phyloP scores from a whole-genome alignment of 2,113 vertebrate genomes.

The Petrocephalus zakoni region DNA sequence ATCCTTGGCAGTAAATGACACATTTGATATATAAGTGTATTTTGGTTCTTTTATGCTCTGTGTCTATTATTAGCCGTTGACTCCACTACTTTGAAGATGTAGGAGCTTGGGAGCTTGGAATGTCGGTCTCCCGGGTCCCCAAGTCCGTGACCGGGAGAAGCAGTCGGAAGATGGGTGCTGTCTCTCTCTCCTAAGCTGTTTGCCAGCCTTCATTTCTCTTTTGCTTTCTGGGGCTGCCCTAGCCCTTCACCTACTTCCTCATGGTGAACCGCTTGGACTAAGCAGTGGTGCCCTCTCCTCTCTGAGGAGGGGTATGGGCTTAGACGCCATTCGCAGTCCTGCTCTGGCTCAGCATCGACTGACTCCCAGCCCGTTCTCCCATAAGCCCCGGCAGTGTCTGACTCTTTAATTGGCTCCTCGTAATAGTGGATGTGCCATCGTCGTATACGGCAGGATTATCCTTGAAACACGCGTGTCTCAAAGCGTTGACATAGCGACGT shows the following conservation, averaged over 20 bases:
- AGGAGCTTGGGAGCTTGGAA: not conserved
- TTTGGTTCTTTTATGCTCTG: not conserved
- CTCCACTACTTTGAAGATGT: not conserved
- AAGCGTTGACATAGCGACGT: not conserved
- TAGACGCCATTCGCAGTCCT: not conserved
- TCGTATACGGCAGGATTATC: not conserved
- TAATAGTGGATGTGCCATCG: not conserved
- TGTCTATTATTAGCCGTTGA: not conserved
- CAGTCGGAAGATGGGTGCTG: not conserved
- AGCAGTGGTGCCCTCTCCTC: not conserved
- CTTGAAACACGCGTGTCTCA: not conserved
- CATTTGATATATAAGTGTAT: not conserved
- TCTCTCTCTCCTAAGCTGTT: not conserved
- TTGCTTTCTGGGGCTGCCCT: not conserved
- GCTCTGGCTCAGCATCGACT: not conserved
- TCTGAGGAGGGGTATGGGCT: not conserved
- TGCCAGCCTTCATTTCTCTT: not conserved
- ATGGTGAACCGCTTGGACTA: not conserved
- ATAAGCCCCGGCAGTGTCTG: not conserved
- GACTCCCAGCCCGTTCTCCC: not conserved
- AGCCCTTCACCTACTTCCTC: not conserved
- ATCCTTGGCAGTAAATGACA: not conserved
- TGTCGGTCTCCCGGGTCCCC: not conserved
- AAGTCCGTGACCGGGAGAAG: not conserved
- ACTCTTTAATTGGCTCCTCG: not conserved